Base-by-base conservation (phyloP, 1,140 invertebrate species). In the Diachasma alloeum region DNA sequence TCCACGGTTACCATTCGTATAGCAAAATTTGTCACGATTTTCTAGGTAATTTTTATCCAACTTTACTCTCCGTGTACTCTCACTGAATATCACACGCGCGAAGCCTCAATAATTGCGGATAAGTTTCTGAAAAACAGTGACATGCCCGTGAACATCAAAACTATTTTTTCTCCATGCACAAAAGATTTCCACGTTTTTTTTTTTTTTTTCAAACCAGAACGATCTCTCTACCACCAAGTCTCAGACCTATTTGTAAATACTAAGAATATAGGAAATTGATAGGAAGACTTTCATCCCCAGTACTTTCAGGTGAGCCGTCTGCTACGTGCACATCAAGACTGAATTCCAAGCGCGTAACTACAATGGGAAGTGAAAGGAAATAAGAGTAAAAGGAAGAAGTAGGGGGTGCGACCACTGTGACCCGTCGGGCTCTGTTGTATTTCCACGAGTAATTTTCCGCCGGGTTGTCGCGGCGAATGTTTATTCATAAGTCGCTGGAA, bases 401-500 rank as follows among this genome's bases (percentile, higher is more conserved):
- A 69, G 5, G 46, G 48, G 22, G 39, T 75, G 46, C 74, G 74
- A 53, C 72, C 53, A 59, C 70, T 46, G 39, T 71, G 73, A 70
- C 46, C 74, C 39, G 63, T n/a, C 37, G 66, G 31, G 70, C 59
- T 75, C 68, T 75, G 67, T 75, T 77, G 79, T 80, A 83, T 84
- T 85, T 84, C 79, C 82, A 78, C 78, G 82, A 81, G 84, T 84
- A 84, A 86, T 86, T 86, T 86, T 86, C 83, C 80, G 80, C 80
- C 77, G 80, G 79, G 74, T 85, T 81, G 77, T 82, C 80, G 78
- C 78, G 81, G 78, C 79, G 82, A 86, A 86, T 86, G 84, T 86
- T 85, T 85, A 85, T 86, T 86, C 84, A 85, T 86, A 86, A 84
- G 82, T 84, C 80, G 79, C 72, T 80, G 75, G 80, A 85, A 84